These are phyloP conservation scores for Halcyon senegalensis DNA, from an alignment of 2,113 vertebrate species.

Conservation along the genomic window DNA sequence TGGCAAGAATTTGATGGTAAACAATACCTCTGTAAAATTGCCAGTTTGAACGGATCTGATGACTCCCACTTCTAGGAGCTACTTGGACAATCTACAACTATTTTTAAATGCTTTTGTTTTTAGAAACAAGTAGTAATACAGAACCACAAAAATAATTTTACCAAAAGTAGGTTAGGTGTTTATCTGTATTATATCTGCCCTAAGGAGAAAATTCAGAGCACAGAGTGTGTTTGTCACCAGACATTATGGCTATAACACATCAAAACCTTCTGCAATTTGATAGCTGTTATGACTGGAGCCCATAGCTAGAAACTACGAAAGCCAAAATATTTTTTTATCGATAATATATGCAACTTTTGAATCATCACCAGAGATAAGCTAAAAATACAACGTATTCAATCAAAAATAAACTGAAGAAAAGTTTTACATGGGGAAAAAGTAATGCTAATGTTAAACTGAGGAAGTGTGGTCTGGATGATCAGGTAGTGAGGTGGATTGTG, in stretches of 20 bases:
- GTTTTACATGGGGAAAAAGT: no score
- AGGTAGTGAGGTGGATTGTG: no score
- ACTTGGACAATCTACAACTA: constrained; percentile 14
- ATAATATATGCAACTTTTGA: neutral
- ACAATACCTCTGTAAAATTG: neutral
- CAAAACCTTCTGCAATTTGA: neutral
- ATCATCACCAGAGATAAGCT: neutral
- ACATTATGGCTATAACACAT: neutral
- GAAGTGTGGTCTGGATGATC: no score
- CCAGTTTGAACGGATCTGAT: constrained; percentile 32
- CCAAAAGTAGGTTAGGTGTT: neutral
- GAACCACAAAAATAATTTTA: neutral
- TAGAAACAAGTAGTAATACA: neutral
- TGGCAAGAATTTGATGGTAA: constrained; percentile 45
- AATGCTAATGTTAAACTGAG: no score
- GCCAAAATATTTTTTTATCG: neutral
- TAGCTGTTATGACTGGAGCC: neutral
- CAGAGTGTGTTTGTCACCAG: neutral
- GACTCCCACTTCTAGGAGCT: constrained; percentile 25
- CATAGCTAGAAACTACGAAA: neutral
- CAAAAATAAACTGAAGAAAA: neutral
- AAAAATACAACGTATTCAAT: neutral
- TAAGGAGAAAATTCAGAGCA: neutral
- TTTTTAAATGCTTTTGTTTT: constrained; percentile 25
- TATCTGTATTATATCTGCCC: neutral